Conservation (phyloP, 53 echinoderm and acorn worm genomes). For the Echinarachnius parma region DNA sequence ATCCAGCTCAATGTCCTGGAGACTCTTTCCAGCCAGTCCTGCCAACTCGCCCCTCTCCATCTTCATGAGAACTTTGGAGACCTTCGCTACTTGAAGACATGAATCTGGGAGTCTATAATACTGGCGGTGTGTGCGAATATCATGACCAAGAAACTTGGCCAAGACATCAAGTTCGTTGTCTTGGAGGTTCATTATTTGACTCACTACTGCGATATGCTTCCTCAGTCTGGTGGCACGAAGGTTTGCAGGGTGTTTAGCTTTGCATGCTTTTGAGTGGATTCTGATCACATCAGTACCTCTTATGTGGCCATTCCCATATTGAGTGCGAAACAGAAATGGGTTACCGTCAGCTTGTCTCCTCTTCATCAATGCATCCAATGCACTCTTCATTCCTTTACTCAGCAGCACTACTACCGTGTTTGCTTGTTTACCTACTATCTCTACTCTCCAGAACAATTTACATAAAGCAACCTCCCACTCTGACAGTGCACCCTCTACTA, state of each 20-base stretch:
- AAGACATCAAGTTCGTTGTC: conserved; percentile 70
- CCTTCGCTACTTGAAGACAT: conserved; percentile 44
- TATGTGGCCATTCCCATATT: too few relatives aligned
- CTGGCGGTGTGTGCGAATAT: conserved; percentile 55
- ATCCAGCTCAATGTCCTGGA: conserved; percentile 31
- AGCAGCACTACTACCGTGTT: conserved; percentile 65
- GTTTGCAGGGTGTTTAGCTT: too few relatives aligned
- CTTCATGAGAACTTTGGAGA: conserved; percentile 39
- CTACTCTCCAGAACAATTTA: conserved; percentile 47
- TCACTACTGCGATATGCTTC: conserved; percentile 71
- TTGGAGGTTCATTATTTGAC: conserved; percentile 61
- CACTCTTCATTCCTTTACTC: conserved; percentile 5
- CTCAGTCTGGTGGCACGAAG: conserved; percentile 54
- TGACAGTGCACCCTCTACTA: conserved; percentile 42
- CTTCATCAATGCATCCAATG: neutral
- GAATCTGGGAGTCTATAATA: conserved; percentile 62
- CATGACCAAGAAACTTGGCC: conserved; percentile 71
- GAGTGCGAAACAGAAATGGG: too few relatives aligned
- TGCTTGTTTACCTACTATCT: conserved; percentile 60
- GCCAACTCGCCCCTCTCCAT: conserved; percentile 43
- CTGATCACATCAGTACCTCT: too few relatives aligned
- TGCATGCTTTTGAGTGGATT: too few relatives aligned
- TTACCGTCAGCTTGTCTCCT: neutral
- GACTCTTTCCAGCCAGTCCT: conserved; percentile 41
- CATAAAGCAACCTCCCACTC: conserved; percentile 55